Percentiles rank a stretch among this genome's conserved stretches.
Conservation (phyloP, 2,113 vertebrate genomes). For the Phasianus colchicus region DNA sequence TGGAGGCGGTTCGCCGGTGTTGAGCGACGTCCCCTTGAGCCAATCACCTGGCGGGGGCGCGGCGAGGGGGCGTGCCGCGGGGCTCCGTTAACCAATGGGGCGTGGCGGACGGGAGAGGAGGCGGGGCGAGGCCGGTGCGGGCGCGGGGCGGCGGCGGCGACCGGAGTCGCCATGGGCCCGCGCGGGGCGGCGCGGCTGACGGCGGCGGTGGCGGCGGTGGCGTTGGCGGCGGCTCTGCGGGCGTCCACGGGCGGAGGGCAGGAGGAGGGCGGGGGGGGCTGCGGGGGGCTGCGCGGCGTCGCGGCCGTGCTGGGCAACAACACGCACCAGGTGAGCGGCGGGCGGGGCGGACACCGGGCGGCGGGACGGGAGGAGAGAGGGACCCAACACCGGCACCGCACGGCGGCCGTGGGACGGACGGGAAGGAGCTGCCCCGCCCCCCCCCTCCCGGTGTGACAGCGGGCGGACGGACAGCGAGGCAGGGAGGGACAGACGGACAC, state of each 20-base stretch:
- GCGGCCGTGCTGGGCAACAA: constrained; percentile 80
- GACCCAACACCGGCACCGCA: too few relatives aligned
- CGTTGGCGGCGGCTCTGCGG: background rate
- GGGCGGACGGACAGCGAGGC: too few relatives aligned
- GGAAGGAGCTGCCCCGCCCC: too few relatives aligned
- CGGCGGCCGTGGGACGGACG: too few relatives aligned
- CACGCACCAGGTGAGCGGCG: constrained; percentile 86
- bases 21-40: too few relatives aligned
- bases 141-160: background rate
- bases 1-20: too few relatives aligned
- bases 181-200: background rate
- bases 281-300: constrained; percentile 72
- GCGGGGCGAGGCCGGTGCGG: background rate
- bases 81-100: background rate
- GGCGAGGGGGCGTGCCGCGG: background rate
- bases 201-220: too few relatives aligned
- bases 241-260: too few relatives aligned
- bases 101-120: background rate
- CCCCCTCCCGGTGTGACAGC: too few relatives aligned
- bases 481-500: too few relatives aligned
- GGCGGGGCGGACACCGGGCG: too few relatives aligned
- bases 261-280: constrained; percentile 56
- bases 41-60: background rate
- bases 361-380: too few relatives aligned
- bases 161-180: background rate